Base-by-base conservation (phyloP, 37 sponge, comb jelly and placozoan species). In the Mnemiopsis leidyi region DNA sequence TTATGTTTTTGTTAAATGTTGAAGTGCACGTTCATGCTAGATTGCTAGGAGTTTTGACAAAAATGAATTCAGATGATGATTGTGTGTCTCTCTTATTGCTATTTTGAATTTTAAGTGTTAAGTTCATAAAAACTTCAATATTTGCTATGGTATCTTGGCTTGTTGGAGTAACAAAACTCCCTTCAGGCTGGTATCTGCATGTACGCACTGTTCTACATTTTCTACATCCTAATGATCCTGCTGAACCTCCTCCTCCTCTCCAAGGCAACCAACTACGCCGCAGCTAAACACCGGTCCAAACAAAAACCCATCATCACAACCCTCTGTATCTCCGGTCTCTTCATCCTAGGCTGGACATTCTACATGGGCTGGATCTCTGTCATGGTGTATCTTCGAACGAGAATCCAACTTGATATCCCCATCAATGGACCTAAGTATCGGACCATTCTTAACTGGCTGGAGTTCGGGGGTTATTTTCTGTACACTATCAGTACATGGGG, bases 401-500 rank as follows among this genome's bases (percentile, higher is more conserved):
- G 36, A 20, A 36, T 77, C 36, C 36, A 77, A 13, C 16, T 20
- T 16, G 79, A 32, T 0, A 33, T 21, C 3, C 35, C 79, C 16
- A 32, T 77, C 1, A 32, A 77, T 1, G 79, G 79, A 0, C 1
- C 20, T 32, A 13, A 32, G 79, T 16, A 26, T 1, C 2, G 73
- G 30, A 28, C 3, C 5, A 32, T 77, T 21, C 32, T 34, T 1
- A 34, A 18, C 35, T 77, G 79, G 79, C 18, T 77, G 18, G 36
- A 77, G 79, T 77, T 77, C 79, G 21, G 79, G 35, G 79, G 32
- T 26, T 77, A 77, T 36, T 34, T 77, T 36, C 79, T 77, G 36
- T 77, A 77, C 79, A 77, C 79, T 18, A 77, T 77, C 7, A 77
- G 79, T 20, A 31, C 79, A 20, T 77, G 79, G 79, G 79, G 79